Conservation (phyloP, 2,113 vertebrate genomes). For the Scartelaos histophorus region DNA sequence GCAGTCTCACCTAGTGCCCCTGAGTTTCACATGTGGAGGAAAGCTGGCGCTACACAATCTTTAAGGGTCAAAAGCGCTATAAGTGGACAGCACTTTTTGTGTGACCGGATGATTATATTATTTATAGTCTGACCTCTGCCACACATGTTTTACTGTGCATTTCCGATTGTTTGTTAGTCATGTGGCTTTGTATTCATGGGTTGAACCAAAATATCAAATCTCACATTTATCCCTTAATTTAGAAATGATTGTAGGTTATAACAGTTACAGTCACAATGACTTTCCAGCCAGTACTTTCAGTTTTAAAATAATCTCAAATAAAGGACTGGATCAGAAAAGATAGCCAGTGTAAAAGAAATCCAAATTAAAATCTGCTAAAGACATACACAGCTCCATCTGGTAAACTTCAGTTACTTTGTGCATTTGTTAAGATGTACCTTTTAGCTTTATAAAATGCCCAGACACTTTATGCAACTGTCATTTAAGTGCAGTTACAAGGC, state of each 20-base stretch:
- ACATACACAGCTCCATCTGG: background rate
- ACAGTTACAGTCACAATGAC: background rate
- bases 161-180: no score
- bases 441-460: background rate
- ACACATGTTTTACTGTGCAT: no score
- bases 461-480: background rate
- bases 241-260: background rate
- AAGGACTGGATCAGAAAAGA: background rate
- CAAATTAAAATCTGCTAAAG: background rate
- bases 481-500: background rate
- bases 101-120: background rate
- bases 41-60: background rate
- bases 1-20: slow-evolving; percentile 8
- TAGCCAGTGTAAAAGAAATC: background rate
- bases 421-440: background rate
- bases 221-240: background rate
- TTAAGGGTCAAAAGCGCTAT: background rate
- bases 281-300: background rate
- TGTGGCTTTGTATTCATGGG: no score
- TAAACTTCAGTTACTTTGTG: background rate
- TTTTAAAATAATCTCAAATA: background rate
- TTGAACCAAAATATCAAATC: no score
- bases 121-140: background rate
- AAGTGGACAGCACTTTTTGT: background rate
- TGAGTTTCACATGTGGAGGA: background rate